phyloP scores from a whole-genome alignment of 2,797 vertebrate species.

The Myripristis jacobus region DNA sequence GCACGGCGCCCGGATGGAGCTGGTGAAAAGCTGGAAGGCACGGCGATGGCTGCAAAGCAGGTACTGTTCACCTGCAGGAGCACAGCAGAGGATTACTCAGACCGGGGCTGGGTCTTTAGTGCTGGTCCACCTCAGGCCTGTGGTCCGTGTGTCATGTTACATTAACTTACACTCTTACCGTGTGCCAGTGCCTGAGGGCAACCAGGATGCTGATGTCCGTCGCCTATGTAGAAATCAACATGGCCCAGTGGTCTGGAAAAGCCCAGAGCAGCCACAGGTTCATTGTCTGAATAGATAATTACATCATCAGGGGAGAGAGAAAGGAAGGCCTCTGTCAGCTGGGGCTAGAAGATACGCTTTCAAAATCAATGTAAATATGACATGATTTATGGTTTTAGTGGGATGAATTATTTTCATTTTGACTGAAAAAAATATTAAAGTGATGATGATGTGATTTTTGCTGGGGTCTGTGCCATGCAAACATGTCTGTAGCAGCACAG shows the following conservation, averaged over 20 bases:
- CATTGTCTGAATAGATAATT: conserved; percentile 18
- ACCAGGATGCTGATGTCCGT: conserved; percentile 34
- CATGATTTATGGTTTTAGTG: too few relatives aligned
- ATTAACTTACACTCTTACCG: conserved; percentile 14
- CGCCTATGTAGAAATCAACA: conserved; percentile 43
- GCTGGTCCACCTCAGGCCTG: background rate
- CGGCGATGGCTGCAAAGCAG: conserved; percentile 38
- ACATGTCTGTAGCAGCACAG: too few relatives aligned
- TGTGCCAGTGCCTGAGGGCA: conserved; percentile 32
- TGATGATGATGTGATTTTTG: too few relatives aligned
- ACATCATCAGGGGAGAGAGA: background rate
- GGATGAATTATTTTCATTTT: too few relatives aligned
- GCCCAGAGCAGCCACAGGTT: conserved; percentile 42
- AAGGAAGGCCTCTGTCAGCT: too few relatives aligned
- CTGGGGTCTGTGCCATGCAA: too few relatives aligned
- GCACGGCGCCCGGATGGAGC: conserved; percentile 37
- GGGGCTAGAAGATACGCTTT: too few relatives aligned
- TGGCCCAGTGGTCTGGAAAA: conserved; percentile 27
- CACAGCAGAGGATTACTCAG: background rate
- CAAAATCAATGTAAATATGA: too few relatives aligned
- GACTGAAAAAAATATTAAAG: too few relatives aligned
- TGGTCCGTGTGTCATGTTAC: background rate
- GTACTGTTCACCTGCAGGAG: conserved; percentile 31
- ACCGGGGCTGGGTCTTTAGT: background rate
- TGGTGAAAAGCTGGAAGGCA: conserved; percentile 32